phyloP scores from a whole-genome alignment of 1,140 invertebrate species.

The Mamestra configurata region DNA sequence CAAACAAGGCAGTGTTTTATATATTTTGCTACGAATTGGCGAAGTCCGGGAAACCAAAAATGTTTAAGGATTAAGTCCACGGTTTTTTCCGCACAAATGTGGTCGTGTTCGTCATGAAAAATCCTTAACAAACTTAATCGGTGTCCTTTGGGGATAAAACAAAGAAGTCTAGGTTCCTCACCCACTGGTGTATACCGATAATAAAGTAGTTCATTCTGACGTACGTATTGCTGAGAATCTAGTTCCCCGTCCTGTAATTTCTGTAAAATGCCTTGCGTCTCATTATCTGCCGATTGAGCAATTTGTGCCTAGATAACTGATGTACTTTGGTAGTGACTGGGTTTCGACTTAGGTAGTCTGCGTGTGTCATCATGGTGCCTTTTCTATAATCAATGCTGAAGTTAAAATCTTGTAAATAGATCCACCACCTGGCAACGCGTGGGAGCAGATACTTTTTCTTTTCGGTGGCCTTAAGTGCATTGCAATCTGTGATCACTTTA shows the following conservation, averaged over 20 bases:
- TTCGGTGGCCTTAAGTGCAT: constrained; percentile 50
- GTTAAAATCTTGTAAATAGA: constrained; percentile 70
- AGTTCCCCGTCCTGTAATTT: background rate
- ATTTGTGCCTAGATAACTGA: no score
- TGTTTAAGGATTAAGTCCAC: background rate
- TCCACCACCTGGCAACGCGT: constrained; percentile 69
- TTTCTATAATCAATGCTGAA: constrained; percentile 75
- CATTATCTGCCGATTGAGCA: background rate
- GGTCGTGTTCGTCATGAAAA: background rate
- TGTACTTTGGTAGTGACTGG: no score
- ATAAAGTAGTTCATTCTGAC: background rate
- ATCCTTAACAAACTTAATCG: background rate
- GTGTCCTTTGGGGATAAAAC: background rate
- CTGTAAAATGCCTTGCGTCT: background rate
- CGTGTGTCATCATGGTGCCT: constrained; percentile 62
- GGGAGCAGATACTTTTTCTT: constrained; percentile 70
- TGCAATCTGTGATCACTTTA: constrained; percentile 55
- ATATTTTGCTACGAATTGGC: background rate
- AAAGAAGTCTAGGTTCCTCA: background rate
- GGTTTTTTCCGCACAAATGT: background rate
- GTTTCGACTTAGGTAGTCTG: constrained; percentile 44
- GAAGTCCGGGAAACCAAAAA: constrained; percentile 4
- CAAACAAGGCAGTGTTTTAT: background rate
- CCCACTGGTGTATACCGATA: constrained; percentile 6
- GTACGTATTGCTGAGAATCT: background rate